Evolutionary conservation across 2,797 vertebrate genomes (phyloP).

Genomic region (Muscicapa striata): DNA sequence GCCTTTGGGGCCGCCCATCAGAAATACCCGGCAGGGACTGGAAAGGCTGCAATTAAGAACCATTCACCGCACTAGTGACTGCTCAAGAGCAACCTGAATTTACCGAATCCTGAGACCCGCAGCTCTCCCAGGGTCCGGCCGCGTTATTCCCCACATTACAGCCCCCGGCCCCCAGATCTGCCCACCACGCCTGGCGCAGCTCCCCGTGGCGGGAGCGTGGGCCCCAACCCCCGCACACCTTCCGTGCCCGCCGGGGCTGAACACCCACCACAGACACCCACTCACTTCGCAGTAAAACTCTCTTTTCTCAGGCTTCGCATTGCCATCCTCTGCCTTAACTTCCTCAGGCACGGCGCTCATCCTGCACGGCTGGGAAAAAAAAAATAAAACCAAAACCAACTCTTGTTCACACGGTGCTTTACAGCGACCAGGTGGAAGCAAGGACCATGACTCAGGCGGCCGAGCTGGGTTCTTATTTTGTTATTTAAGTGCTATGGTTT

Average conservation of each 20-base stretch:
- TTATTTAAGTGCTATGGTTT: background rate
- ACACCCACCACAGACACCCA: background rate
- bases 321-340: background rate
- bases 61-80: accelerated
- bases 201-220: accelerated
- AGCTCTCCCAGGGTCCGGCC: background rate
- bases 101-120: accelerated
- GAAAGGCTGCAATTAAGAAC: background rate
- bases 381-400: background rate
- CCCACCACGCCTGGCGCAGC: accelerated
- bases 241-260: accelerated
- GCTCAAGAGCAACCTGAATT: background rate
- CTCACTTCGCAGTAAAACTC: slow-evolving; percentile 56
- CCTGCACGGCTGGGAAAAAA: background rate
- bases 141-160: accelerated
- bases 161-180: accelerated
- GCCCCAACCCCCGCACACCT: background rate
- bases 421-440: accelerated
- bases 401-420: accelerated
- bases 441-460: accelerated
- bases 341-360: background rate
- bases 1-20: accelerated
- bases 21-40: accelerated
- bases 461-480: accelerated
- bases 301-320: background rate